Percentiles rank a stretch among this genome's conserved stretches.
Evolutionary conservation across 2,888 invertebrate genomes (phyloP).

Genomic region (Vesta saturnalis): DNA sequence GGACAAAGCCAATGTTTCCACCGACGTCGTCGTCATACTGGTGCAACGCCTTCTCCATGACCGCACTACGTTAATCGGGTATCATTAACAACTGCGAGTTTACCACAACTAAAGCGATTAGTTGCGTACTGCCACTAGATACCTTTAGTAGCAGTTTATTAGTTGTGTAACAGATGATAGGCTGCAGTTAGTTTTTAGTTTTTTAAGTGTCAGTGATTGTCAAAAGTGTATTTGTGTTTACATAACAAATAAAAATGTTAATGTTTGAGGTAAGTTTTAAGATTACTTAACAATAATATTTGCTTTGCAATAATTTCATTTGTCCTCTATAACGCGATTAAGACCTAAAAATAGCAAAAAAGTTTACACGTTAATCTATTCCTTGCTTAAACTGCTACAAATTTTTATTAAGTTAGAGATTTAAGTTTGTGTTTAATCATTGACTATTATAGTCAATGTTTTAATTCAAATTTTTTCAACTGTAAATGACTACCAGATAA

Average conservation of each 20-base stretch:
- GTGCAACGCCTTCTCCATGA: slow-evolving; percentile 35
- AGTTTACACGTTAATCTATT: not conserved
- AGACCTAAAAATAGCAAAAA: not conserved
- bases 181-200: not conserved
- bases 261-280: slow-evolving; percentile 42
- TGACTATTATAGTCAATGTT: not conserved
- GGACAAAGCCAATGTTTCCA: not conserved
- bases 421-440: no score
- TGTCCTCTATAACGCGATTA: not conserved
- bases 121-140: slow-evolving; percentile 25
- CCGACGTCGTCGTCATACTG: slow-evolving; percentile 18
- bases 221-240: not conserved
- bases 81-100: slow-evolving; percentile 29
- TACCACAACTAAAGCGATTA: slow-evolving; percentile 25
- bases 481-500: not conserved
- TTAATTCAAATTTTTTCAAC: not conserved
- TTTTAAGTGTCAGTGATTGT: not conserved
- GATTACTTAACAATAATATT: not conserved
- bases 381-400: not conserved
- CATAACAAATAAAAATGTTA: slow-evolving; percentile 39
- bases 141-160: slow-evolving; percentile 22
- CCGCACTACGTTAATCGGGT: slow-evolving; percentile 30
- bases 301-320: not conserved
- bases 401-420: not conserved
- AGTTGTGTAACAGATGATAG: slow-evolving; percentile 2